Evolutionary conservation across 2,888 invertebrate genomes (phyloP), one percentile per base, ranked within the genome.

Genomic region (Ormyrus labotus): DNA sequence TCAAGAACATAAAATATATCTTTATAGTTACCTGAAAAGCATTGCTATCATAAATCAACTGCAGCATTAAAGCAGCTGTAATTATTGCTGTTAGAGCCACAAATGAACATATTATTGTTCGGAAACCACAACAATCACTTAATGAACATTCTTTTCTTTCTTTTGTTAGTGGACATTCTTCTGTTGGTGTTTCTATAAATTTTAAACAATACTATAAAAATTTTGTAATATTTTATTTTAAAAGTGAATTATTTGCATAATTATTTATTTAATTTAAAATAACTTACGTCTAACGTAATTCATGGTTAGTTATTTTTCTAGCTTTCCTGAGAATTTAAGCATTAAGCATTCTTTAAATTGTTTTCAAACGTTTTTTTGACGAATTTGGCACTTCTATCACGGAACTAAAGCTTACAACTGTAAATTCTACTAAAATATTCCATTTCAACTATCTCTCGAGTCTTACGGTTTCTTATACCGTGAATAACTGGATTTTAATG

Each of bases 1-100:
- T 45, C 9, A 57, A 65, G 60, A 47, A 51, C 69, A 78, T 75
- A 47, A 48, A 57, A 45, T 70, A 58, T 48, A 4, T 34, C 47
- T 71, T 63, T 60, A 74, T 61, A 57, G 75, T 79, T 83, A 95
- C 96, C 93, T 95, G 94, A 64, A 84, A 84, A 65, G 85, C 83
- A 87, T 94, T 94, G 87, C 95, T 94, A 4, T 95, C 95, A 87
- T 94, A 94, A 90, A 95, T 93, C 85, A 96, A 94, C 89, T 96
- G 95, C 68, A 95, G 91, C 81, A 95, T 92, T 71, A 96, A 92
- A 58, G 95, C 95, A 64, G 95, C 89, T 19, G 96, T 95, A 85
- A 96, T 93, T 83, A 94, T 93, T 77, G 93, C 89, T 34, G 95
- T 93, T 84, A 96, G 92, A 58, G 93, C 92, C 61, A 93, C 92